Conservation (phyloP, 2,888 invertebrate species). For the Amphipoea lucens region DNA sequence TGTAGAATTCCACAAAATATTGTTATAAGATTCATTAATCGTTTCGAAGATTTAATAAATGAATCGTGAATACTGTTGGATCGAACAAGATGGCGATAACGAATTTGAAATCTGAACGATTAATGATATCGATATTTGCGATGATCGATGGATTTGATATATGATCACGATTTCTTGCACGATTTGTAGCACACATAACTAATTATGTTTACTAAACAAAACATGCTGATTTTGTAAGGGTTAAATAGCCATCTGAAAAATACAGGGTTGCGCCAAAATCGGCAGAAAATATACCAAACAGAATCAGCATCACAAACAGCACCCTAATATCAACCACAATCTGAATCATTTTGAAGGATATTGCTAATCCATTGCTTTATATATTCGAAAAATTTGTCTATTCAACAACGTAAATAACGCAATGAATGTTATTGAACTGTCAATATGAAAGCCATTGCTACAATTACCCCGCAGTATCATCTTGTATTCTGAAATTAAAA, state of each 20-base stretch:
- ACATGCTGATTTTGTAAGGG: too few species aligned
- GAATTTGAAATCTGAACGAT: constrained; percentile 41
- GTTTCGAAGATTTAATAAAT: constrained; percentile 72
- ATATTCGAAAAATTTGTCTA: too few species aligned
- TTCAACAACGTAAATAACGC: too few species aligned
- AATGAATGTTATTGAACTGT: too few species aligned
- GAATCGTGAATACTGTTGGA: constrained; percentile 42
- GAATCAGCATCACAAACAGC: background rate
- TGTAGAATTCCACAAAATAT: constrained; percentile 72
- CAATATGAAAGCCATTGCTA: too few species aligned
- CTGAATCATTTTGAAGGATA: too few species aligned
- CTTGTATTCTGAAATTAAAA: too few species aligned
- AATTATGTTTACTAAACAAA: background rate
- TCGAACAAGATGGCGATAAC: constrained; percentile 31
- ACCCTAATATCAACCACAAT: too few species aligned
- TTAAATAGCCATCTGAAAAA: background rate
- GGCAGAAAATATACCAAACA: background rate
- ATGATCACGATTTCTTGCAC: constrained; percentile 21
- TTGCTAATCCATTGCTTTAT: too few species aligned
- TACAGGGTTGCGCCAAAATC: background rate
- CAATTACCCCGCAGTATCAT: too few species aligned
- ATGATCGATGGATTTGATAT: constrained; percentile 40
- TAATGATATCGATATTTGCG: constrained; percentile 55
- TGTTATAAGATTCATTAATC: constrained; percentile 75
- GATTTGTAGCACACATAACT: too few species aligned